Conservation (phyloP, 2,797 vertebrate species). For the Leucoraja ocellata region DNA sequence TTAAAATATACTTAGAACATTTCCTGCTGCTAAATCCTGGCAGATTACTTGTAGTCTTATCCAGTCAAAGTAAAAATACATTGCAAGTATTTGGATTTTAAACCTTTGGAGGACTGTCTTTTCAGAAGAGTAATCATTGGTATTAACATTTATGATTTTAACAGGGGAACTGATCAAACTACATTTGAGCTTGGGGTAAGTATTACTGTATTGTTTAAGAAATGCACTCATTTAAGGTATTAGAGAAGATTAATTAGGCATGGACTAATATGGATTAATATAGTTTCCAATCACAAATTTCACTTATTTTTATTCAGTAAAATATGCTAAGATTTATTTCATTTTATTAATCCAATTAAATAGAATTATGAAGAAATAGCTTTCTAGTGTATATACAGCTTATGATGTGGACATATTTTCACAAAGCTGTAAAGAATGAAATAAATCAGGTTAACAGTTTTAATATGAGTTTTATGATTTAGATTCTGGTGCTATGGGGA, state of each 20-base stretch:
- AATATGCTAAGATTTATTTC: conserved; percentile 99
- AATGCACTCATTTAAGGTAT: conserved; percentile 99
- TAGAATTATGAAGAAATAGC: conserved; percentile 96
- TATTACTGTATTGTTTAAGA: conserved; percentile 99
- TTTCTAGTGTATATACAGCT: conserved; percentile 97
- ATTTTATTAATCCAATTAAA: conserved; percentile 99
- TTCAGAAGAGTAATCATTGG: conserved; percentile 99
- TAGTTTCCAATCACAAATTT: conserved; percentile 94
- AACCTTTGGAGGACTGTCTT: conserved; percentile 98
- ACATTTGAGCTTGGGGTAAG: conserved; percentile 99
- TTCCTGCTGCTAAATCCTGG: conserved; percentile 90
- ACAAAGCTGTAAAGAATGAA: conserved; percentile 99
- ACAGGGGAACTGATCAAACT: conserved; percentile 99
- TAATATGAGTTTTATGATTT: conserved; percentile 99
- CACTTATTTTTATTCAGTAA: conserved; percentile 89
- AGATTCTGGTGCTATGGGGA: conserved; percentile 80
- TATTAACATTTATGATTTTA: conserved; percentile 98
- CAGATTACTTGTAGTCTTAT: conserved; percentile 95
- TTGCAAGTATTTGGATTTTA: conserved; percentile 98
- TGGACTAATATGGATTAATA: conserved; percentile 99
- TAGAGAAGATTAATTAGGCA: conserved; percentile 99
- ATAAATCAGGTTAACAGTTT: conserved; percentile 99
- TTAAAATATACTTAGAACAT: conserved; percentile 70
- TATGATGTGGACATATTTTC: conserved; percentile 98
- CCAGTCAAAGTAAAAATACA: conserved; percentile 99